These are phyloP conservation scores for Acanthosepion lycidas DNA, from an alignment of 2,888 invertebrate species.

Conservation along the genomic window DNA sequence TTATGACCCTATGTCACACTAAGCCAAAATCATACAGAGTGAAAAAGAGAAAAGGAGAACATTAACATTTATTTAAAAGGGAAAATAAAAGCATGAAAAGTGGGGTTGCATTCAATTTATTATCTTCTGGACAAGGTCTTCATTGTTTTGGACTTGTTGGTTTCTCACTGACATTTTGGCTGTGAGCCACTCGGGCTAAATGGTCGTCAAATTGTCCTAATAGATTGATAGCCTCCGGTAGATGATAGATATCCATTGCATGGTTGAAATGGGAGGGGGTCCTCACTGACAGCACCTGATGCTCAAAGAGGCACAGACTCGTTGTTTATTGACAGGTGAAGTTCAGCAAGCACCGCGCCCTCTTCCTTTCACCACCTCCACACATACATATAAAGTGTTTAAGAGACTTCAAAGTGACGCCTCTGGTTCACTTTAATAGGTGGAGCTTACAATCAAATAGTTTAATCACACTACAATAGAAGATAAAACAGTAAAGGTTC, in stretches of 20 bases:
- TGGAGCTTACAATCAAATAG: neutral
- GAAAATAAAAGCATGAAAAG: neutral
- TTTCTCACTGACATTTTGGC: neutral
- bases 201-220: slow-evolving; percentile 20
- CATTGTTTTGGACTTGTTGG: slow-evolving; percentile 33
- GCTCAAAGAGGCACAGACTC: neutral
- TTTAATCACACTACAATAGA: neutral
- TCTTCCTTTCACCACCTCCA: neutral
- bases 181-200: slow-evolving; percentile 20
- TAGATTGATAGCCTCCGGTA: slow-evolving; percentile 14
- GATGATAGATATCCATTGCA: neutral
- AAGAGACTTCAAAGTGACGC: neutral
- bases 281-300: neutral
- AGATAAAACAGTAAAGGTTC: neutral
- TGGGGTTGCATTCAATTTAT: neutral
- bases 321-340: slow-evolving; percentile 33
- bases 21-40: no score
- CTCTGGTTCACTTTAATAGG: neutral
- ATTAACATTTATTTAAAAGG: neutral
- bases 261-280: neutral
- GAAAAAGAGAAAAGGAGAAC: no score
- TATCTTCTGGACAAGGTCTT: slow-evolving; percentile 13
- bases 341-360: neutral
- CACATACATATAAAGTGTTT: neutral
- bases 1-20: no score